Percentiles rank a stretch among this genome's conserved stretches.
Conservation (phyloP, 2,113 vertebrate genomes). For the Oryctolagus cuniculus region mOryCun1.1 NC_091433.1:108066501-108067000, state of each 20-base stretch:
- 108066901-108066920: neutral
- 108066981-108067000: neutral
- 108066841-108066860: neutral
- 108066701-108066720: neutral
- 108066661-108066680: neutral
- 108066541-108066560: neutral
- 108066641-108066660: neutral
- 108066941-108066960: neutral
- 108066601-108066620: neutral
- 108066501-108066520: neutral
- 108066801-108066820: neutral
- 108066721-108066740: neutral
- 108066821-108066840: neutral
- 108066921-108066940: neutral
- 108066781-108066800: neutral
- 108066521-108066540: neutral
- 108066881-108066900: neutral
- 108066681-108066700: neutral
- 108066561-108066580: slow-evolving; percentile 7
- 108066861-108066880: neutral
- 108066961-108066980: neutral
- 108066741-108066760: neutral
- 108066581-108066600: neutral
- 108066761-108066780: neutral
- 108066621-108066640: neutral